Percentiles rank a stretch among this genome's conserved stretches.
phyloP scores from a whole-genome alignment of 2,888 invertebrate genomes.

The Tuberolachnus salignus region DNA sequence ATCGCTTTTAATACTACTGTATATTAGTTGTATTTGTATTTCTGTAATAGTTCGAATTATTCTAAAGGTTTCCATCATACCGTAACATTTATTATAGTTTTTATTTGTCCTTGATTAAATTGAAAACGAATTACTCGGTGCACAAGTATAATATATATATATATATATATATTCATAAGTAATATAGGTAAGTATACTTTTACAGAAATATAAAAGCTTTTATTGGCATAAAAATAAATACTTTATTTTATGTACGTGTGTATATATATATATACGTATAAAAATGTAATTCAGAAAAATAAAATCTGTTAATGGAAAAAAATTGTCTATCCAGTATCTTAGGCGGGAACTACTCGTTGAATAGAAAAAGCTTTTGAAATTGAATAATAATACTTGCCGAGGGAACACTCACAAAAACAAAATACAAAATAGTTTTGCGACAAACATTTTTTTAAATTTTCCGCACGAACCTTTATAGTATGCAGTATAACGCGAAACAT shows the following conservation, averaged over 20 bases:
- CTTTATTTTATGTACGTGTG: neutral
- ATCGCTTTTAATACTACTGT: neutral
- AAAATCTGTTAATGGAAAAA: neutral
- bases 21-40: neutral
- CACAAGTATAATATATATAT: too few relatives aligned
- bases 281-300: neutral
- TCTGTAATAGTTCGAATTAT: too few relatives aligned
- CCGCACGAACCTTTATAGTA: too few relatives aligned
- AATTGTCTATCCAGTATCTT: neutral
- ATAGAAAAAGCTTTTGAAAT: neutral
- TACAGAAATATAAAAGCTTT: slow-evolving; percentile 9
- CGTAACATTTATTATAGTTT: too few relatives aligned
- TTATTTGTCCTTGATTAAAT: too few relatives aligned
- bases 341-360: neutral
- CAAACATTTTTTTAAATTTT: too few relatives aligned
- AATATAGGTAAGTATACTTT: neutral
- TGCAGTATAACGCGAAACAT: too few relatives aligned
- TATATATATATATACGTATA: neutral
- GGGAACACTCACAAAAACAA: neutral
- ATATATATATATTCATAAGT: neutral
- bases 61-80: too few relatives aligned
- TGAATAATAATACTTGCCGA: neutral
- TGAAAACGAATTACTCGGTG: too few relatives aligned
- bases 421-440: neutral
- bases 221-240: slow-evolving; percentile 15